Conservation (phyloP, 2,113 vertebrate species). For the Paralichthys olivaceus region DNA sequence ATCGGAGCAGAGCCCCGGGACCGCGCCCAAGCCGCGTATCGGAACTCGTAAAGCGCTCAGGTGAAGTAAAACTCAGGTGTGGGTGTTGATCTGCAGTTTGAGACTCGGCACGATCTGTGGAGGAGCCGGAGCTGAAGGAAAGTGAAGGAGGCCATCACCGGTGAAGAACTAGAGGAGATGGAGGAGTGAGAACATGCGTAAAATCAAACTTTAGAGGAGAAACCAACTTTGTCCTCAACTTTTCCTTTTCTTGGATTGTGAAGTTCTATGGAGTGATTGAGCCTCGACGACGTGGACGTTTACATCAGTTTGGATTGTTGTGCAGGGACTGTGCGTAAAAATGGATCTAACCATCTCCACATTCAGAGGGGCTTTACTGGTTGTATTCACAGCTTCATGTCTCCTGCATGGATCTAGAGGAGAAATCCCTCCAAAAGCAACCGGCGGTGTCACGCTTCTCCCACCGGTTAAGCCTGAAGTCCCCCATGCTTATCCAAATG, state of each 20-base stretch:
- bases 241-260: background rate
- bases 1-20: slow-evolving; percentile 39
- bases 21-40: slow-evolving; percentile 47
- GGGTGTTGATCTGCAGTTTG: background rate
- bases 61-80: slow-evolving; percentile 55
- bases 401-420: slow-evolving; percentile 45
- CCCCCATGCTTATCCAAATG: slow-evolving; percentile 66
- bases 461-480: slow-evolving; percentile 43
- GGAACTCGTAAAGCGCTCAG: slow-evolving; percentile 58
- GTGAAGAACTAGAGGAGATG: background rate
- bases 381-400: slow-evolving; percentile 38
- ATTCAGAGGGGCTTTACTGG: slow-evolving; percentile 10
- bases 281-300: background rate
- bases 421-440: slow-evolving; percentile 50
- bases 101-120: background rate
- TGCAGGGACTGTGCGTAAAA: background rate
- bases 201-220: background rate
- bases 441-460: slow-evolving; percentile 30
- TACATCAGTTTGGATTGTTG: background rate
- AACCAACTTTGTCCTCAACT: background rate
- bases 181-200: background rate
- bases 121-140: too few relatives aligned
- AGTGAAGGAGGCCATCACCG: background rate
- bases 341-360: slow-evolving; percentile 48
- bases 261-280: slow-evolving; percentile 17